These are phyloP conservation scores for Penaeus chinensis DNA, from an alignment of 1,140 invertebrate species.

Conservation along the genomic window DNA sequence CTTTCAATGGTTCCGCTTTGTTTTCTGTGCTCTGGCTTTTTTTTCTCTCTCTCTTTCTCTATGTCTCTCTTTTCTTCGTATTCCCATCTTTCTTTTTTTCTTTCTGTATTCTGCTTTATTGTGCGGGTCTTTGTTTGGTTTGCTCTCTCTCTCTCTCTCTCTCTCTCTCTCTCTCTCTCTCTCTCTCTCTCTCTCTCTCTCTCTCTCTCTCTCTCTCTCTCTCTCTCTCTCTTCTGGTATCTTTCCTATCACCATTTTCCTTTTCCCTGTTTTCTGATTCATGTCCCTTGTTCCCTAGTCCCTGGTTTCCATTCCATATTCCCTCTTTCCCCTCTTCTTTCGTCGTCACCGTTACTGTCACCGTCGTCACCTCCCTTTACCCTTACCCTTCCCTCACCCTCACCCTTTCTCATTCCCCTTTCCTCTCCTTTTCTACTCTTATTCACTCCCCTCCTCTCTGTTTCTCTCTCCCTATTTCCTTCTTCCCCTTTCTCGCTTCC, in stretches of 20 bases:
- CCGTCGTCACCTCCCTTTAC: background rate
- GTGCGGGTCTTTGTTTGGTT: background rate
- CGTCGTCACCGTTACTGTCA: background rate
- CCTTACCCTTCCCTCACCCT: background rate
- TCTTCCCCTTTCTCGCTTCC: background rate
- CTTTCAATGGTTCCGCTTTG: constrained; percentile 47
- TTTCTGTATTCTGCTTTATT: background rate
- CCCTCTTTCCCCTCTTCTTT: background rate
- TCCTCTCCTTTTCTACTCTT: background rate
- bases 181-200: no score
- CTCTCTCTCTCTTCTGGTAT: no score
- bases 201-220: no score
- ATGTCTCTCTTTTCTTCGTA: background rate
- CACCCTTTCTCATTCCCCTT: background rate
- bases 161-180: background rate
- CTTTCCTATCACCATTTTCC: no score
- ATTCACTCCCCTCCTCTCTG: background rate
- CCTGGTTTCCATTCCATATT: background rate
- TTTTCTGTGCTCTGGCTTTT: constrained; percentile 30
- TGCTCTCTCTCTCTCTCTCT: background rate
- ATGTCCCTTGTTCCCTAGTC: no score
- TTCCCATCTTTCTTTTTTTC: background rate
- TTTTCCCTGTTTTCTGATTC: background rate
- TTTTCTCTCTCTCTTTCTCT: background rate
- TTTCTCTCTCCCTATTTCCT: background rate